phyloP scores from a whole-genome alignment of 2,113 vertebrate species.

The Anas platyrhynchos region DNA sequence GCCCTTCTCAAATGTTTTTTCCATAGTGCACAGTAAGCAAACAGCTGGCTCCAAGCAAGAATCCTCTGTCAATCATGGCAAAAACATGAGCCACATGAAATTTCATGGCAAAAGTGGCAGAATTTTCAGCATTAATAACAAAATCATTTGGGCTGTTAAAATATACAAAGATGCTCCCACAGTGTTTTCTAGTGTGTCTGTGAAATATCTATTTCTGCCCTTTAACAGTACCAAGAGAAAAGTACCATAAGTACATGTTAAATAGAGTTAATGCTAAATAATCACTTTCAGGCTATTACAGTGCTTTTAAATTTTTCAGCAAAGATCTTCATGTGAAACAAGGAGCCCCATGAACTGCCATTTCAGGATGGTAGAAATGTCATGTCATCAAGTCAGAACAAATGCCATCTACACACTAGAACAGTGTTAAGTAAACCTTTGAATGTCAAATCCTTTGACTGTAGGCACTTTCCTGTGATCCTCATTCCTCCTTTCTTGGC shows the following conservation, averaged over 20 bases:
- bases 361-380: not conserved
- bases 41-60: slow-evolving; percentile 73
- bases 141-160: slow-evolving; percentile 67
- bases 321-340: not conserved
- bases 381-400: not conserved
- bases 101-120: slow-evolving; percentile 62
- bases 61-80: slow-evolving; percentile 67
- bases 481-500: not conserved
- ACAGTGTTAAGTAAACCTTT: not conserved
- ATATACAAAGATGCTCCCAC: slow-evolving; percentile 44
- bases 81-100: slow-evolving; percentile 60
- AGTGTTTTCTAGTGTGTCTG: slow-evolving; percentile 55
- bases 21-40: slow-evolving; percentile 28
- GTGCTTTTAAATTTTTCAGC: not conserved
- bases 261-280: not conserved
- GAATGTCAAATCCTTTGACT: not conserved
- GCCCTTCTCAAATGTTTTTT: slow-evolving; percentile 65
- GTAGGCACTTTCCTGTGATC: no score
- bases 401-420: rapidly evolving
- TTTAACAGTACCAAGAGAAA: slow-evolving; percentile 1
- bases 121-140: slow-evolving; percentile 70
- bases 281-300: not conserved
- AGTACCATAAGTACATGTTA: slow-evolving; percentile 11
- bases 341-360: not conserved
- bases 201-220: slow-evolving; percentile 62